Conservation (phyloP, 2,888 invertebrate genomes). For the Hemicrepidius hirtus region DNA sequence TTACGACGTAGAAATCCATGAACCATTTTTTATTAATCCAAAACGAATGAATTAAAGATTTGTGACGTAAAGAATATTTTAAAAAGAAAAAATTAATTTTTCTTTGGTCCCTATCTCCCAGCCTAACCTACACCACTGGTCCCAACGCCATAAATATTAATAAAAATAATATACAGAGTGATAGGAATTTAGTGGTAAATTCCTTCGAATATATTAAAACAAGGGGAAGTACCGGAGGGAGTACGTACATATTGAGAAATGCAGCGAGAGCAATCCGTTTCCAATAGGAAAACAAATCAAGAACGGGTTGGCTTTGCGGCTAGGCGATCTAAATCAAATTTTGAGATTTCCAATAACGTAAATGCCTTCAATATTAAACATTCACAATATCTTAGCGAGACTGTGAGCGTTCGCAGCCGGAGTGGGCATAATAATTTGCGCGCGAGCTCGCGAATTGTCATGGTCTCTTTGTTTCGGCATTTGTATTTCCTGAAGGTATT, state of each 20-base stretch:
- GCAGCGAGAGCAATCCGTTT: constrained; percentile 39
- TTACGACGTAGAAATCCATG: neutral
- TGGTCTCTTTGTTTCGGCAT: constrained; percentile 49
- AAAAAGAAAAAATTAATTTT: too few relatives aligned
- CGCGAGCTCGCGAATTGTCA: constrained; percentile 43
- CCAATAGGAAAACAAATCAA: constrained; percentile 49
- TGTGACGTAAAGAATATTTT: too few relatives aligned
- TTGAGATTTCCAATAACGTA: constrained; percentile 53
- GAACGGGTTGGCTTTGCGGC: constrained; percentile 40
- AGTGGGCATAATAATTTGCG: constrained; percentile 43
- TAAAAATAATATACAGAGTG: too few relatives aligned
- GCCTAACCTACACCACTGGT: too few relatives aligned
- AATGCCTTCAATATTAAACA: constrained; percentile 53
- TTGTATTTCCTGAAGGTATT: constrained; percentile 51
- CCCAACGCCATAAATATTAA: neutral
- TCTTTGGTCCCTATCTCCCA: too few relatives aligned
- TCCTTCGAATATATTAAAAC: constrained; percentile 6
- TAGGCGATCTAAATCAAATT: constrained; percentile 50
- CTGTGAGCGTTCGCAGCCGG: constrained; percentile 42
- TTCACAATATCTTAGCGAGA: constrained; percentile 52
- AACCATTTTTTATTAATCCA: constrained; percentile 6
- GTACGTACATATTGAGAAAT: constrained; percentile 30
- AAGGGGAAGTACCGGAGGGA: too few relatives aligned
- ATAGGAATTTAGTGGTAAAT: neutral
- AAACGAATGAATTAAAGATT: too few relatives aligned